Conservation (phyloP, 2,888 invertebrate species). For the Cryptocephalus moraei region DNA sequence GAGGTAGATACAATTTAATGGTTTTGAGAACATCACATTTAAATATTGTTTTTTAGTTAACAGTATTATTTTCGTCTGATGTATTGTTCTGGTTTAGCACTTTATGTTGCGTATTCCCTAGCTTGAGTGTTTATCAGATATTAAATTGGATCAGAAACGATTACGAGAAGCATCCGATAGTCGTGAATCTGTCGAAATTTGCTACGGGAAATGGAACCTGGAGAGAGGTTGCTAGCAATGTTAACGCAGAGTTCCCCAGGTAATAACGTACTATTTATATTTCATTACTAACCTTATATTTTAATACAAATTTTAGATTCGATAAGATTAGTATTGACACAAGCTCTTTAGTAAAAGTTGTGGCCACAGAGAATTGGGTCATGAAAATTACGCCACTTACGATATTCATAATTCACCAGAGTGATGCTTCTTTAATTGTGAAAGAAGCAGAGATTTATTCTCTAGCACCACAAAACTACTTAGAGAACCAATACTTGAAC, state of each 20-base stretch:
- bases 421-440: conserved; percentile 65
- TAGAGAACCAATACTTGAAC: conserved; percentile 71
- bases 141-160: conserved; percentile 58
- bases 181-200: conserved; percentile 51
- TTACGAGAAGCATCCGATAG: conserved; percentile 68
- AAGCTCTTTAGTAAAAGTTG: conserved; percentile 56
- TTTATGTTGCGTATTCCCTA: conserved; percentile 42
- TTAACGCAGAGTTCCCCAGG: conserved; percentile 68
- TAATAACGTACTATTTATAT: conserved; percentile 25
- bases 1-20: conserved; percentile 20
- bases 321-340: conserved; percentile 62
- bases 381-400: conserved; percentile 70
- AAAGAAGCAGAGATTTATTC: conserved; percentile 64
- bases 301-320: conserved; percentile 43
- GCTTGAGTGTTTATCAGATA: conserved; percentile 43
- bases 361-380: conserved; percentile 81
- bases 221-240: conserved; percentile 56
- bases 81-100: conserved; percentile 12
- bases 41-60: conserved; percentile 9
- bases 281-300: conserved; percentile 2
- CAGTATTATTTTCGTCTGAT: conserved; percentile 4
- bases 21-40: conserved; percentile 1
- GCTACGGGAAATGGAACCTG: conserved; percentile 54
- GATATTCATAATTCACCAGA: conserved; percentile 66
- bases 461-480: conserved; percentile 56